Conservation (phyloP, 2,888 invertebrate genomes). For the Caenorhabditis sp. region DNA sequence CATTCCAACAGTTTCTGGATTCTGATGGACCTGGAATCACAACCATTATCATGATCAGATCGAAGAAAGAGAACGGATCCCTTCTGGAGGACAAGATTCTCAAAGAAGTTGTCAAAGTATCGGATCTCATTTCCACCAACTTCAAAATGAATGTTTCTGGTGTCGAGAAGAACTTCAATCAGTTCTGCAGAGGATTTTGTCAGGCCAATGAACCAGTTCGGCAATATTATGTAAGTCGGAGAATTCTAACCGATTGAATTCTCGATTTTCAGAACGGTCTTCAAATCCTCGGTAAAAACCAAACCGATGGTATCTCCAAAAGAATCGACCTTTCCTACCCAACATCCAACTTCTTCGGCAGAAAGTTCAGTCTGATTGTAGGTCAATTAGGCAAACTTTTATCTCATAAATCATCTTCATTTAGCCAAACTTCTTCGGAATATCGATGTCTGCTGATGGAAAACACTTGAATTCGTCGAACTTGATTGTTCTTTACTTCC, state of each 20-base stretch:
- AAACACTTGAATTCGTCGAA: conserved; percentile 61
- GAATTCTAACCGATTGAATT: not conserved
- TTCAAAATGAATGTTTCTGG: conserved; percentile 64
- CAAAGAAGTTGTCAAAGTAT: conserved; percentile 61
- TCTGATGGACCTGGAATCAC: conserved; percentile 74
- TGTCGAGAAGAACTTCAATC: conserved; percentile 64
- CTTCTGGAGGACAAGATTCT: conserved; percentile 46
- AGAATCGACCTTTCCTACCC: conserved; percentile 67
- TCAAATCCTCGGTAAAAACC: conserved; percentile 69
- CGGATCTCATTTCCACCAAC: conserved; percentile 58
- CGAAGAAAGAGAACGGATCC: conserved; percentile 64
- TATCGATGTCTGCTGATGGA: conserved; percentile 44
- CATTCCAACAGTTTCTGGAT: conserved; percentile 72
- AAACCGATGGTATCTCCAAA: conserved; percentile 61
- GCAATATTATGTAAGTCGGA: conserved; percentile 64
- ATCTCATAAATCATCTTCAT: conserved; percentile 7
- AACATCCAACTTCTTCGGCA: conserved; percentile 64
- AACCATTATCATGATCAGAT: conserved; percentile 67
- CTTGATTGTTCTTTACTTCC: conserved; percentile 72
- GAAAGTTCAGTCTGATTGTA: conserved; percentile 65
- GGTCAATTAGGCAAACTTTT: conserved; percentile 7
- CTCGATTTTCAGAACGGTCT: conserved; percentile 73
- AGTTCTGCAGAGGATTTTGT: conserved; percentile 79
- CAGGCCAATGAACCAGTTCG: conserved; percentile 78
- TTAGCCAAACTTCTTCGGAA: conserved; percentile 67